phyloP scores from a whole-genome alignment of 2,113 vertebrate genomes.

The Tricholaema leucomelas region DNA sequence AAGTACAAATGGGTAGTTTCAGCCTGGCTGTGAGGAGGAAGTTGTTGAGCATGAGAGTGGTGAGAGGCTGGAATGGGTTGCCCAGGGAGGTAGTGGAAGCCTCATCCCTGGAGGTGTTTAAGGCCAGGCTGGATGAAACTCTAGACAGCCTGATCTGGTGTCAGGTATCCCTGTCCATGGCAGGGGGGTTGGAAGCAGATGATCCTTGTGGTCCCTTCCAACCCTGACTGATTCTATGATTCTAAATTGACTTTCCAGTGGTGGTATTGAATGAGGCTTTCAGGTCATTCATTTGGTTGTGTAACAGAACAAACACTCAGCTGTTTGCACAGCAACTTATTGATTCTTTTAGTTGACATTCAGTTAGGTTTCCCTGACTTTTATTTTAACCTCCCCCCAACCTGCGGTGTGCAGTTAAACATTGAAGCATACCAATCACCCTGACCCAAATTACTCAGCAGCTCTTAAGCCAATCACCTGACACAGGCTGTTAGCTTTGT shows the following conservation, averaged over 20 bases:
- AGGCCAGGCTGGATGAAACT: no score
- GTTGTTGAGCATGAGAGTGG: no score
- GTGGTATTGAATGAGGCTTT: background rate
- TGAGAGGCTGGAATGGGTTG: no score
- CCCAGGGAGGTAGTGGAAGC: no score
- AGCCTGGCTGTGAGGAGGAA: no score
- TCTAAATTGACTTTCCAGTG: background rate
- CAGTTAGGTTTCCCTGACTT: background rate
- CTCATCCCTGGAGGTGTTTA: no score
- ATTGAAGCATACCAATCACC: background rate
- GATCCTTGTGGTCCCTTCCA: no score
- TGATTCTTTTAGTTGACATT: background rate
- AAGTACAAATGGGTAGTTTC: no score
- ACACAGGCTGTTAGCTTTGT: background rate
- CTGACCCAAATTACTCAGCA: background rate
- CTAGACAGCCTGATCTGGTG: no score
- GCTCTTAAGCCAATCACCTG: background rate
- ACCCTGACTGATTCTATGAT: no score
- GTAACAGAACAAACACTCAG: background rate
- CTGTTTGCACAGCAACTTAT: background rate
- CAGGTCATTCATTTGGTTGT: background rate
- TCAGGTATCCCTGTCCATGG: no score
- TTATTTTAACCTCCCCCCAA: background rate
- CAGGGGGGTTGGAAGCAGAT: no score
- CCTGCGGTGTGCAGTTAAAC: background rate